phyloP scores from a whole-genome alignment of 1,140 invertebrate genomes.

The Latrodectus geometricus region DNA sequence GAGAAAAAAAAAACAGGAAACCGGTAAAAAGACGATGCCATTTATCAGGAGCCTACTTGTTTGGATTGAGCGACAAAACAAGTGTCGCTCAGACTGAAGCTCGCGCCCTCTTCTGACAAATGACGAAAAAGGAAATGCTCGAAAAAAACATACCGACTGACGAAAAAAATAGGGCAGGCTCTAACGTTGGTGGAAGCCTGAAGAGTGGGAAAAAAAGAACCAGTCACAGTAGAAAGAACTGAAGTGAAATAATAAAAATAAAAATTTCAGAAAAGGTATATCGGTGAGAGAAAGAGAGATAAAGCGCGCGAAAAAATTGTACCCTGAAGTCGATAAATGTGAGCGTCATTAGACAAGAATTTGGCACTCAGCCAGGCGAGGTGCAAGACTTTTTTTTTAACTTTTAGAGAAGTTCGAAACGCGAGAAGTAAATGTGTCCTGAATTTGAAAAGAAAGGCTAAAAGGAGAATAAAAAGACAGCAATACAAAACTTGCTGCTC shows the following conservation, averaged over 20 bases:
- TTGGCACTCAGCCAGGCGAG: slow-evolving; percentile 39
- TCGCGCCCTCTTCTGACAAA: slow-evolving; percentile 46
- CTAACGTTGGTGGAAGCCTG: slow-evolving; percentile 1
- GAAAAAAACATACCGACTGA: slow-evolving; percentile 8
- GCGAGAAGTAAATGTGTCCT: slow-evolving; percentile 2
- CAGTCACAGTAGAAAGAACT: background rate
- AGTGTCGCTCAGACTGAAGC: slow-evolving; percentile 21
- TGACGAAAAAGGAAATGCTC: slow-evolving; percentile 20
- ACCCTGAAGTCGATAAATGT: slow-evolving; percentile 55
- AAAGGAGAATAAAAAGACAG: background rate
- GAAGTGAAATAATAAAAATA: slow-evolving; percentile 26
- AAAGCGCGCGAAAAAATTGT: slow-evolving; percentile 50
- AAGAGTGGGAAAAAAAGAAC: slow-evolving; percentile 7
- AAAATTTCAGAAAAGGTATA: slow-evolving; percentile 1
- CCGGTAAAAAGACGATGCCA: slow-evolving; percentile 12
- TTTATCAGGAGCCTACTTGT: slow-evolving; percentile 52
- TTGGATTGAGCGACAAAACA: slow-evolving; percentile 58
- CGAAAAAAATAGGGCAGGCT: background rate
- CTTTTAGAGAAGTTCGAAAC: background rate
- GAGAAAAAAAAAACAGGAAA: background rate
- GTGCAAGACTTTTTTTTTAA: background rate
- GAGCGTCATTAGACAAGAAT: slow-evolving; percentile 55
- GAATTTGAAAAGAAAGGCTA: background rate
- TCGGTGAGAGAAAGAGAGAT: slow-evolving; percentile 5
- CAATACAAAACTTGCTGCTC: background rate